A percentile compares a stretch with the other conserved stretches of the same genome.
These are phyloP conservation scores for Sebastes miniatus DNA, from an alignment of 2,797 vertebrate species.

Conservation along the genomic window DNA sequence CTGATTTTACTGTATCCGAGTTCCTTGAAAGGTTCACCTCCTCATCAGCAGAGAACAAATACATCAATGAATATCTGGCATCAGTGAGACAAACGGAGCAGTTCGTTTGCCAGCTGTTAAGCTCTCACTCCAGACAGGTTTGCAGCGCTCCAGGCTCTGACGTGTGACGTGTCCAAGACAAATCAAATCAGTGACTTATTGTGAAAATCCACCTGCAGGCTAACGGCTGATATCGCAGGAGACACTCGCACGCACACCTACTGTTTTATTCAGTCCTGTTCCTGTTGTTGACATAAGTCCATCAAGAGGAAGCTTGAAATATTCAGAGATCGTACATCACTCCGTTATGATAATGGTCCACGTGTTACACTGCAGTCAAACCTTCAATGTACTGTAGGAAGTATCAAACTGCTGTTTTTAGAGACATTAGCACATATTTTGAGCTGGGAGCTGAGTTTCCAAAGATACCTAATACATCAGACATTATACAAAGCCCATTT, in stretches of 20 bases:
- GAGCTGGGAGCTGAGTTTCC: neutral
- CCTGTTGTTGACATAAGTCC: neutral
- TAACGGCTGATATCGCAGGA: neutral
- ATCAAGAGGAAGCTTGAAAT: neutral
- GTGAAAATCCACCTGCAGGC: neutral
- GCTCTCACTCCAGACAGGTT: neutral
- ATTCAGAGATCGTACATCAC: neutral
- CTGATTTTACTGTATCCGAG: neutral
- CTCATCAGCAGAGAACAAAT: neutral
- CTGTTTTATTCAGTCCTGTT: neutral
- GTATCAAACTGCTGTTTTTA: neutral
- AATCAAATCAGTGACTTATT: neutral
- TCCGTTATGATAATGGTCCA: neutral
- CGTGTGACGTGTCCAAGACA: neutral
- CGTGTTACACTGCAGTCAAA: neutral
- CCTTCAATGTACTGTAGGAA: neutral
- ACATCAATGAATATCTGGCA: neutral
- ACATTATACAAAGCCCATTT: neutral
- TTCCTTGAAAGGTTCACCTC: neutral
- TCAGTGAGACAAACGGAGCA: neutral
- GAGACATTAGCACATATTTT: neutral
- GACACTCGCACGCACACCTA: neutral
- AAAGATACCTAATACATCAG: neutral
- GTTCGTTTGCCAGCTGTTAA: neutral
- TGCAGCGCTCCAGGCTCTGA: neutral